phyloP scores from a whole-genome alignment of 2,113 vertebrate species.

The Lepisosteus osseus region DNA sequence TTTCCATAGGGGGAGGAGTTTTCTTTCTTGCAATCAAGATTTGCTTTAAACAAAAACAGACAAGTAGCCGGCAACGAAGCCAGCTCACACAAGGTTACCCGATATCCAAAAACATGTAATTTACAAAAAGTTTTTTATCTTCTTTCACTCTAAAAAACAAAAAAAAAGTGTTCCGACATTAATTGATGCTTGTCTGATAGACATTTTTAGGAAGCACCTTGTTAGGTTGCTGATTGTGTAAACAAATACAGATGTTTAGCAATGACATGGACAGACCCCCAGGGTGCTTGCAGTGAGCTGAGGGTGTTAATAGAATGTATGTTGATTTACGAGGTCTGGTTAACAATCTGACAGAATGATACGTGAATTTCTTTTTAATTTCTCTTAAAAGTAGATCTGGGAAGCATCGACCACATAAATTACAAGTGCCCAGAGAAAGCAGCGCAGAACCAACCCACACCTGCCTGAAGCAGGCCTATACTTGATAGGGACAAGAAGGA shows the following conservation, averaged over 20 bases:
- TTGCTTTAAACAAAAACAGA: slow-evolving; percentile 28
- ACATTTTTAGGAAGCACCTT: slow-evolving; percentile 61
- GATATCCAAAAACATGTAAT: slow-evolving; percentile 37
- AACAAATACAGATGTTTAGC: slow-evolving; percentile 69
- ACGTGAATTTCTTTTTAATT: slow-evolving; percentile 65
- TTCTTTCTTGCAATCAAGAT: slow-evolving; percentile 5
- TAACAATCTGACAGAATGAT: slow-evolving; percentile 65
- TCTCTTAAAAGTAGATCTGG: slow-evolving; percentile 55
- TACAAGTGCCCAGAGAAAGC: slow-evolving; percentile 53
- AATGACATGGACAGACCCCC: slow-evolving; percentile 47
- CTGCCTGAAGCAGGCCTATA: slow-evolving; percentile 68
- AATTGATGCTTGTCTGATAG: slow-evolving; percentile 41
- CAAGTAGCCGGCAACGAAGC: slow-evolving; percentile 16
- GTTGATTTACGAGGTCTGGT: slow-evolving; percentile 69
- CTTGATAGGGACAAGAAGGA: slow-evolving; percentile 55
- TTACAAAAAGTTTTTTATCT: slow-evolving; percentile 39
- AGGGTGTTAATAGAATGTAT: slow-evolving; percentile 65
- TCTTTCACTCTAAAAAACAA: slow-evolving; percentile 39
- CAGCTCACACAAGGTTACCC: slow-evolving; percentile 6
- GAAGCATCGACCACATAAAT: slow-evolving; percentile 58
- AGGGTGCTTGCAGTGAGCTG: slow-evolving; percentile 38
- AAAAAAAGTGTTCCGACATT: slow-evolving; percentile 45
- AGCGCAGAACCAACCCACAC: slow-evolving; percentile 53
- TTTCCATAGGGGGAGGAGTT: background rate
- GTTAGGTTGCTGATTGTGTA: slow-evolving; percentile 66